Evolutionary conservation across 2,797 vertebrate species (phyloP).

Genomic region (Benthosema pterotum): DNA sequence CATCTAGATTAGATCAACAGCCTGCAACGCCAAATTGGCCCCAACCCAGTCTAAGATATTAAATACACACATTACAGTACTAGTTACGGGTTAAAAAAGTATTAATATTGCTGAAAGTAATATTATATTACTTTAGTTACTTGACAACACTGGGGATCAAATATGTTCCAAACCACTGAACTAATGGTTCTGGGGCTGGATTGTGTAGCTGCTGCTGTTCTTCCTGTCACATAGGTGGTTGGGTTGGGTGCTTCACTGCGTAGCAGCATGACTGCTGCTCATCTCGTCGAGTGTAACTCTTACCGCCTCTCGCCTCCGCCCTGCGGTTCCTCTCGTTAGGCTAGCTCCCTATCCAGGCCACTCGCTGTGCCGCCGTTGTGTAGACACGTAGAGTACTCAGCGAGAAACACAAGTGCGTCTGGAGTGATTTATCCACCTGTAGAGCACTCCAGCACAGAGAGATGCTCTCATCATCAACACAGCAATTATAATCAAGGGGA

Average conservation of each 20-base stretch:
- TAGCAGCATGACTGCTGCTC: constrained; percentile 41
- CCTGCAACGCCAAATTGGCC: too few relatives aligned
- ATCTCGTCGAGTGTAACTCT: constrained; percentile 49
- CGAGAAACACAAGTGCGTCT: constrained; percentile 53
- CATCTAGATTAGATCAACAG: too few relatives aligned
- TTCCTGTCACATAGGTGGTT: constrained; percentile 34
- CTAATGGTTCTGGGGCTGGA: constrained; percentile 7
- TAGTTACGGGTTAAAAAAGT: too few relatives aligned
- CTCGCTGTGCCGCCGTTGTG: constrained; percentile 34
- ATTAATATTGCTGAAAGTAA: too few relatives aligned
- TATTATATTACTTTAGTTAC: too few relatives aligned
- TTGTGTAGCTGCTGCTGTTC: constrained; percentile 33
- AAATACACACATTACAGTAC: too few relatives aligned
- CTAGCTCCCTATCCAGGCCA: constrained; percentile 7
- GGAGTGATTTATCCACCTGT: constrained; percentile 65
- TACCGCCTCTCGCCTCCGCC: constrained; percentile 48
- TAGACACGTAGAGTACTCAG: constrained; percentile 52
- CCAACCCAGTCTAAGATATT: too few relatives aligned
- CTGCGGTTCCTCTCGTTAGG: constrained; percentile 26
- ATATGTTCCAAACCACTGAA: constrained; percentile 12
- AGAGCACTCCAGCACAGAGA: constrained; percentile 47
- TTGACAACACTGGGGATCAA: too few relatives aligned
- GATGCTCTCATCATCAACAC: constrained; percentile 30
- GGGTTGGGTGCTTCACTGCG: constrained; percentile 18
- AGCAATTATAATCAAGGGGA: constrained; percentile 43